A percentile compares a stretch with the other conserved stretches of the same genome.
phyloP scores from a whole-genome alignment of 2,797 vertebrate genomes.

The Craterocephalus amniculus region DNA sequence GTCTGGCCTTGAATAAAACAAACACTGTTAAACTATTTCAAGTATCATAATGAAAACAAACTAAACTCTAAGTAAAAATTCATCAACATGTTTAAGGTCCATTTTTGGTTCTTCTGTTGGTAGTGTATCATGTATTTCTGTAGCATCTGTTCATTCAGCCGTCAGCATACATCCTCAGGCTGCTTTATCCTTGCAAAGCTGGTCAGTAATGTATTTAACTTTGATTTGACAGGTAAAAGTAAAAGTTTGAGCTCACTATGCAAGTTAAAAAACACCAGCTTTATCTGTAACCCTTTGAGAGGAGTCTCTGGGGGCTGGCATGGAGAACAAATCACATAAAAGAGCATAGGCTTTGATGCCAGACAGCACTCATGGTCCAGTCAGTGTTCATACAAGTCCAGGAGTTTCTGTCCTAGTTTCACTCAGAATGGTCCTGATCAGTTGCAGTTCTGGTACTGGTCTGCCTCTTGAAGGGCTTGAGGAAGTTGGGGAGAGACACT shows the following conservation, averaged over 20 bases:
- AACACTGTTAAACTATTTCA: not conserved
- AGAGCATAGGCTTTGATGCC: conserved; percentile 16
- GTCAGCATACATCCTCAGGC: too few species aligned
- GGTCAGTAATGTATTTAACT: not conserved
- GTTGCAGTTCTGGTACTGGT: conserved; percentile 7
- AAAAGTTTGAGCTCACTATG: too few species aligned
- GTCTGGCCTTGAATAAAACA: not conserved
- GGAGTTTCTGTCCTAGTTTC: conserved; percentile 24
- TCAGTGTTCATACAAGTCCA: conserved; percentile 22
- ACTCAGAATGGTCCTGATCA: conserved; percentile 29
- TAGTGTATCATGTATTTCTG: not conserved
- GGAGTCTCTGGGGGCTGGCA: not conserved
- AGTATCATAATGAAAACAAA: not conserved
- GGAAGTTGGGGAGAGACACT: conserved; percentile 69
- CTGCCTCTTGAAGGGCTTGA: conserved; percentile 65
- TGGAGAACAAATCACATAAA: conserved; percentile 5
- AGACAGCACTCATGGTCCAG: conserved; percentile 13
- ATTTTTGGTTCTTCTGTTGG: too few species aligned
- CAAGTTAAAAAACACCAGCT: not conserved
- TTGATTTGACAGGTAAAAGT: too few species aligned
- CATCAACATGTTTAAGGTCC: not conserved
- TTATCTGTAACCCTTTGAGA: conserved; percentile 2
- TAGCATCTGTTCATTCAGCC: not conserved
- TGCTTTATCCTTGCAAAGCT: not conserved
- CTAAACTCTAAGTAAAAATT: not conserved